These are phyloP conservation scores for Ochotona princeps DNA, from an alignment of 2,113 vertebrate species.

Conservation along the genomic window DNA sequence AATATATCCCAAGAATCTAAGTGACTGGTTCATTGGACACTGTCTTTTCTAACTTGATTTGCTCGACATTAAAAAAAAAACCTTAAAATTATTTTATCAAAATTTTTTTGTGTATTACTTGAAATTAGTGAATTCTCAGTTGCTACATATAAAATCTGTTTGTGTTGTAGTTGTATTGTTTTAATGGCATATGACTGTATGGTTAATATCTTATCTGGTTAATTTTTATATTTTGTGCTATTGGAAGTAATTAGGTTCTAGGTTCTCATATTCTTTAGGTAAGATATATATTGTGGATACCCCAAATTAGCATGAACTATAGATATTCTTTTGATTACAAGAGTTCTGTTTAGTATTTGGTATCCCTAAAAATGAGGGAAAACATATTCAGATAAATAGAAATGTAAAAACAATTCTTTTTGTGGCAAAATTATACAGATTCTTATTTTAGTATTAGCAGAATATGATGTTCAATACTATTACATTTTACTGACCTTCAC, in stretches of 20 bases:
- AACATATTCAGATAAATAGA: conserved; percentile 13
- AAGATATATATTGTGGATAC: conserved; percentile 14
- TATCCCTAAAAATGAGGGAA: conserved; percentile 13
- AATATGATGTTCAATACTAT: background rate
- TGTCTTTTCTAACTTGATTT: conserved; percentile 4
- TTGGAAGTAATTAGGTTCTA: conserved; percentile 21
- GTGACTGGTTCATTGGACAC: background rate
- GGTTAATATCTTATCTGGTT: conserved; percentile 20
- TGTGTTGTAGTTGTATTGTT: conserved; percentile 10
- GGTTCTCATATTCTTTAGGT: conserved; percentile 35
- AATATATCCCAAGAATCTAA: conserved; percentile 12
- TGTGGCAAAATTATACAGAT: conserved; percentile 12
- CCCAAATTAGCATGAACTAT: background rate
- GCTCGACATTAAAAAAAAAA: background rate
- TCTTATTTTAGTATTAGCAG: conserved; percentile 5
- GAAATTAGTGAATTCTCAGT: background rate
- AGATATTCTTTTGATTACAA: conserved; percentile 17
- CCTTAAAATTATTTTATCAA: conserved; percentile 3
- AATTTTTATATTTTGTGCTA: background rate
- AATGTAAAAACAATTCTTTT: conserved; percentile 17
- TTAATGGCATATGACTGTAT: background rate
- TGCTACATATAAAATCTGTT: background rate
- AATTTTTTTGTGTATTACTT: conserved; percentile 9
- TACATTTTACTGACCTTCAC: background rate
- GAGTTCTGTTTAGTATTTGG: conserved; percentile 17